Conservation (phyloP, 2,888 invertebrate species). For the Conomelus anceps region DNA sequence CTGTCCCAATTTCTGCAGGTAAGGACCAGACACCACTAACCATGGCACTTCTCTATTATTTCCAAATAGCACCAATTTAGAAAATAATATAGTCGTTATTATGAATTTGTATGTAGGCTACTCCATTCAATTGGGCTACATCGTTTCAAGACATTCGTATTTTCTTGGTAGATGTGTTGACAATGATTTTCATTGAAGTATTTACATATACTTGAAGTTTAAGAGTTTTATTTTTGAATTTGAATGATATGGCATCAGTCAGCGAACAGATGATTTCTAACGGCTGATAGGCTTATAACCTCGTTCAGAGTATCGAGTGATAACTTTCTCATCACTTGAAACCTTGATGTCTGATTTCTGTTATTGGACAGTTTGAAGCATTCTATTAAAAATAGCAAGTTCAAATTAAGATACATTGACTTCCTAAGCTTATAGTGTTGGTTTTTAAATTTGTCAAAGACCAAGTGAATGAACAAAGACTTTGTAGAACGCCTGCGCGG, state of each 20-base stretch:
- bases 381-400: not conserved
- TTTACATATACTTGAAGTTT: not conserved
- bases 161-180: too few relatives aligned
- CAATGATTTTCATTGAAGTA: not conserved
- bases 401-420: not conserved
- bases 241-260: not conserved
- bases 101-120: too few relatives aligned
- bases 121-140: too few relatives aligned
- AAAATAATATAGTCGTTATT: not conserved
- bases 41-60: not conserved
- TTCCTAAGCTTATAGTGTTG: not conserved
- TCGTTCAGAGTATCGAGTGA: not conserved
- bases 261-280: not conserved
- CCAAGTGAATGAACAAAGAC: constrained; percentile 9
- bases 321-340: not conserved
- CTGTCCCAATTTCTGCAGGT: constrained; percentile 24
- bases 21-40: constrained; percentile 10
- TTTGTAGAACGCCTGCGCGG: constrained; percentile 6
- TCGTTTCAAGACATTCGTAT: too few relatives aligned
- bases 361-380: not conserved
- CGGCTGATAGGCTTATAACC: not conserved
- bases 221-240: not conserved
- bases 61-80: not conserved
- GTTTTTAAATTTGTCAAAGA: not conserved
- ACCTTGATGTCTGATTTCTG: not conserved